phyloP scores from a whole-genome alignment of 2,797 vertebrate species.

The Anomalospiza imberbis region DNA sequence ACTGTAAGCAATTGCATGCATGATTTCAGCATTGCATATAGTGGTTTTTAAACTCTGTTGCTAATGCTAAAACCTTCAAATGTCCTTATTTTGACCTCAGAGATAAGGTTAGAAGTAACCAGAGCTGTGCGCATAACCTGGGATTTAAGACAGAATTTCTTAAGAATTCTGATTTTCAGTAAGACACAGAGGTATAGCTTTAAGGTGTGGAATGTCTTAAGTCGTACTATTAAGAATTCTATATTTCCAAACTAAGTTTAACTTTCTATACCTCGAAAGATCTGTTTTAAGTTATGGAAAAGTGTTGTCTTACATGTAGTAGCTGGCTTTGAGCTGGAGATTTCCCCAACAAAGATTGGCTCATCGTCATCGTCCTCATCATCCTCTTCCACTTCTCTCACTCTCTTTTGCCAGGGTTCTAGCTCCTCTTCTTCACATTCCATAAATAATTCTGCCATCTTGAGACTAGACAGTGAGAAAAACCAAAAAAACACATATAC shows the following conservation, averaged over 20 bases:
- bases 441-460: constrained; percentile 88
- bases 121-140: neutral
- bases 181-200: neutral
- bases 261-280: neutral
- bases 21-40: neutral
- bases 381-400: constrained; percentile 78
- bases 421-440: constrained; percentile 90
- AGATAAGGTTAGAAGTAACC: neutral
- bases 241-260: neutral
- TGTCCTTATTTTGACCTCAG: neutral
- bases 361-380: constrained; percentile 86
- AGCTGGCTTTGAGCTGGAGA: constrained; percentile 78
- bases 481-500: neutral
- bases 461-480: constrained; percentile 44
- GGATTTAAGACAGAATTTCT: neutral
- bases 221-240: neutral
- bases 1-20: neutral
- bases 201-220: neutral
- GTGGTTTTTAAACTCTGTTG: neutral
- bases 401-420: constrained; percentile 84
- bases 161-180: neutral
- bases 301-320: constrained; percentile 69
- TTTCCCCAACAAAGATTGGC: constrained; percentile 89
- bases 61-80: neutral
- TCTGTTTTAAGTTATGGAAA: neutral